Base-by-base conservation (phyloP, 2,888 invertebrate species). In the Conus canariensis region DNA sequence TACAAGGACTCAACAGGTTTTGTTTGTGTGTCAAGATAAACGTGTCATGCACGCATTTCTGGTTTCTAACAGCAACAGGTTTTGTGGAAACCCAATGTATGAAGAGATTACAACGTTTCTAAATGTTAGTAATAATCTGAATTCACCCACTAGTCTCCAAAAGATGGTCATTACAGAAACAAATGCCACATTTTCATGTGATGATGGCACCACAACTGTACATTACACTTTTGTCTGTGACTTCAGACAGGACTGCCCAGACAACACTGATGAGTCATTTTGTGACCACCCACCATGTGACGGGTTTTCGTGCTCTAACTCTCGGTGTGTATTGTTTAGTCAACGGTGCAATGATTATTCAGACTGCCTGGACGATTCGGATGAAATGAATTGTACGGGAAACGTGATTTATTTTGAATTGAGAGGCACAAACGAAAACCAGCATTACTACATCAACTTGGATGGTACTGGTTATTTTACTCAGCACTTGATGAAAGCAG, bases 291-390 rank as follows among this genome's bases (percentile, higher is more conserved):
- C 56, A 8, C 25, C 82, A 58, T 58, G 82, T 58, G 5, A 16
- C 22, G 82, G 82, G 1, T 82, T 82, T 22, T 25, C 58, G 56
- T 82, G 82, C 22, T 19, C 56, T 10, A 82, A 82, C 9, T 6
- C 19, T 58, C 82, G 58, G n/a, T 58, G 82, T 58, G 58, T 56
- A 22, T n/a, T 30, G 9, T 58, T 14, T 19, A 58, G 56, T 19
- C 82, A 82, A 22, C 82, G 22, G 8, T 82, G 56, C 58, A 82
- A 82, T n/a, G 22, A 58, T 8, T 25, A 58, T 56, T 56, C 82
- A 58, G 82, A 82, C 82, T 82, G 82, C 25, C 16, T 82, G 56
- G 82, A 58, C 58, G 56, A 82, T 82, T 82, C 82, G 7, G 82
- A 82, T n/a, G 82, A 82, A 82, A 9, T 82, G 19, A 19, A 16